Base-by-base conservation (phyloP, 1,140 invertebrate species). In the Papilio polyxenes region DNA sequence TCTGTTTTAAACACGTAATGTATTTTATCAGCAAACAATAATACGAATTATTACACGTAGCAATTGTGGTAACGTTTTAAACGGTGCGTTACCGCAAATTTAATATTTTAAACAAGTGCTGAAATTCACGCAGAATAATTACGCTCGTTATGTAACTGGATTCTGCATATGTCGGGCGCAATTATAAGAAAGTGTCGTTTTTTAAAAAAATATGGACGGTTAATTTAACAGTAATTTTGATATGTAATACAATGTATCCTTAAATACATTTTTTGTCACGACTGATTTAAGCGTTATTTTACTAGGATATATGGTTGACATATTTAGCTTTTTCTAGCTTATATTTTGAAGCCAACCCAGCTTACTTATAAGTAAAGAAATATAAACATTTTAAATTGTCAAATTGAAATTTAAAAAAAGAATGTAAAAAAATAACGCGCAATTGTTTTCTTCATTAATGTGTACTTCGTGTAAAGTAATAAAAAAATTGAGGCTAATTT, bases 91-190 rank as follows among this genome's bases (percentile, higher is more conserved):
- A 69, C 65, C 65, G 5, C 65, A 69, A 69, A 69, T 69, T 69
- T 69, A 37, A 69, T 69, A 69, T 69, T 37, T 69, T 69, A 69
- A 69, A 69, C 11, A 37, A 69, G 23, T 37, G 11, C 65, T 69
- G 65, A 69, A 31, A 69, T 69, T 69, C 65, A 69, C 31, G 65
- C 37, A 37, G 37, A 69, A 37, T 69, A 69, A 37, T 69, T 69
- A 23, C 62, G 20, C 62, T 3, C 23, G 31, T 69, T 69, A 13
- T 69, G 3, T 69, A 31, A 69, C 23, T 69, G 65, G 65, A 37
- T 13, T 31, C 65, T 69, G 65, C 23, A 37, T 31, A 6, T 37
- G 65, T 69, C 65, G 65, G 65, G 13, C 13, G 11, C 11, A 69
- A 69, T 69, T 65, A 69, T 13, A 69, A 69, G 0, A 8, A 37